Evolutionary conservation across 2,888 invertebrate species (phyloP), one percentile per base, ranked within the genome.

Genomic region (Lepidocyrtoides sp.): DNA sequence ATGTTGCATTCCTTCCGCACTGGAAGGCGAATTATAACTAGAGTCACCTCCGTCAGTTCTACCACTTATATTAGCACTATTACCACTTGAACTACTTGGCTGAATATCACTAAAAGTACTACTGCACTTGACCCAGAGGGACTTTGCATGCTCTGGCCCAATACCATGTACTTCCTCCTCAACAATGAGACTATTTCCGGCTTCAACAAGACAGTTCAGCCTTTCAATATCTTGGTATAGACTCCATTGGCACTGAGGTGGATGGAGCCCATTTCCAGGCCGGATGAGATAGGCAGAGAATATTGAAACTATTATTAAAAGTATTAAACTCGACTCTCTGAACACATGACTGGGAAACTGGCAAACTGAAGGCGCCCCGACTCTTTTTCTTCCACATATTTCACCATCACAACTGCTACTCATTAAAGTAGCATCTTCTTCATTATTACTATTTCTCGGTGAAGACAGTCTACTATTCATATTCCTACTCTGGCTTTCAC

Each of bases 101-200:
- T 44, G 77, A 75, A 48, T 75, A 84, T 83, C 72, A 69, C 57
- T 79, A 72, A 23, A 48, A 54, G 41, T 79, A 57, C 29, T 66
- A 87, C 92, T 90, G 87, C 94, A 94, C 88, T 93, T 90, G 63
- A 94, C 93, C 93, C 93, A 93, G n/a, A 94, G 92, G 85, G 93
- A 93, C 81, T 94, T 94, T 72, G 94, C 94, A 88, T 92, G 92
- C 82, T 94, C 93, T 26, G 94, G 94, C 2, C 94, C 94, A 54
- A 93, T 93, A n/a, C 93, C 93, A 79, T 92, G 92, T 20, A 94
- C 94, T 92, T 93, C 92, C 85, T 94, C 94, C 77, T 94, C 94
- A 14, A 93, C 93, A 60, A 94, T 93, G 23, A 94, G 91, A 88
- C 92, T 94, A 83, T 92, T 93, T 85, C 93, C 93, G 36, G 92